phyloP scores from a whole-genome alignment of 92 coral and sea anemone species.

The Chrysogorgia sp. region DNA sequence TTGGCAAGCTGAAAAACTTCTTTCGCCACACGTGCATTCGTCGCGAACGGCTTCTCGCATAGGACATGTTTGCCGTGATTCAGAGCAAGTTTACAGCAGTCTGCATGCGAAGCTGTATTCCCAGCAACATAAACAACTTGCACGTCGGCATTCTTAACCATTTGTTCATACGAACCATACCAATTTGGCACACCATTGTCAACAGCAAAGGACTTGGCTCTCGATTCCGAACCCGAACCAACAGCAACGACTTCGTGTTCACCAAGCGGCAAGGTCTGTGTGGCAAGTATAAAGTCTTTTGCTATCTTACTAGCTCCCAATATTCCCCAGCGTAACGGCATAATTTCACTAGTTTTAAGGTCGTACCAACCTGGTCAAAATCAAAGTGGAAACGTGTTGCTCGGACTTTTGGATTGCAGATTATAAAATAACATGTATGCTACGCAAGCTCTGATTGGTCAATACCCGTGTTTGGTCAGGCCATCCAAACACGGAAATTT shows the following conservation, averaged over 20 bases:
- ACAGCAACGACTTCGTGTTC: constrained; percentile 81
- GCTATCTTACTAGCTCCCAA: constrained; percentile 87
- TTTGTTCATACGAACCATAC: constrained; percentile 86
- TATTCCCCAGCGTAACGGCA: constrained; percentile 76
- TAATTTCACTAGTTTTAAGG: too few relatives aligned
- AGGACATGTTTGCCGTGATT: constrained; percentile 89
- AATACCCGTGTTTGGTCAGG: too few relatives aligned
- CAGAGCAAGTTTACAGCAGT: constrained; percentile 75
- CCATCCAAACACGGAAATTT: too few relatives aligned
- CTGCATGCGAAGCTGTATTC: constrained; percentile 65
- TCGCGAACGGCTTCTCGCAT: constrained; percentile 87
- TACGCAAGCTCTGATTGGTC: too few relatives aligned
- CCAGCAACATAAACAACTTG: constrained; percentile 81
- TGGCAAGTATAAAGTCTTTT: constrained; percentile 73
- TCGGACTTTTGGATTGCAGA: too few relatives aligned
- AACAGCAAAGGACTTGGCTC: constrained; percentile 70
- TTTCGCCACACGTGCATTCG: constrained; percentile 75
- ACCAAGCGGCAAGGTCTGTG: constrained; percentile 75
- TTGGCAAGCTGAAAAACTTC: constrained; percentile 72
- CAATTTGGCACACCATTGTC: constrained; percentile 66
- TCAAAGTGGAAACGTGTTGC: too few relatives aligned
- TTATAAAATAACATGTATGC: too few relatives aligned
- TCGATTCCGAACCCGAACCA: constrained; percentile 71
- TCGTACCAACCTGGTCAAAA: too few relatives aligned
- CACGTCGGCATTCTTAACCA: constrained; percentile 64